phyloP scores from a whole-genome alignment of 2,113 vertebrate genomes.

The Mustelus asterias region DNA sequence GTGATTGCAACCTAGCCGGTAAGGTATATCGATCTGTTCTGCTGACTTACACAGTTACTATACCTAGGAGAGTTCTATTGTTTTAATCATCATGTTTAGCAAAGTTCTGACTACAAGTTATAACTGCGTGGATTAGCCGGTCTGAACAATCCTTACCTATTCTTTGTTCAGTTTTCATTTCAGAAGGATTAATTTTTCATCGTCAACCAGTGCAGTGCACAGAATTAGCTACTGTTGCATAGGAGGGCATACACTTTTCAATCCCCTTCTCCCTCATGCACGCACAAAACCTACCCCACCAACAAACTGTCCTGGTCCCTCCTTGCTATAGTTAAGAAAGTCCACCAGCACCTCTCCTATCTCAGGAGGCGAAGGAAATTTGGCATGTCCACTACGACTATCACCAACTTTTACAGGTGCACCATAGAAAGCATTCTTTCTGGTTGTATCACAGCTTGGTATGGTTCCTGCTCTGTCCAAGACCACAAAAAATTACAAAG shows the following conservation, averaged over 20 bases:
- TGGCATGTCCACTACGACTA: too few relatives aligned
- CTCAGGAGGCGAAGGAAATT: too few relatives aligned
- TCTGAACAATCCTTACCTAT: background rate
- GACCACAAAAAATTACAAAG: too few relatives aligned
- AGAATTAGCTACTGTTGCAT: too few relatives aligned
- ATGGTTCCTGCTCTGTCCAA: too few relatives aligned
- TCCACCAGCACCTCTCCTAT: too few relatives aligned
- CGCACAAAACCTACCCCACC: background rate
- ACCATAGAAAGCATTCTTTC: too few relatives aligned
- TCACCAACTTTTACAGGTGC: too few relatives aligned
- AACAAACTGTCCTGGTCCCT: too few relatives aligned
- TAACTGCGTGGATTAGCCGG: background rate
- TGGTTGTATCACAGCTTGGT: too few relatives aligned
- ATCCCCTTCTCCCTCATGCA: background rate
- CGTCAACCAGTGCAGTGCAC: background rate
- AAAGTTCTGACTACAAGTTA: background rate
- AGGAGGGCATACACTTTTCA: background rate
- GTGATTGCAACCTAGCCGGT: background rate
- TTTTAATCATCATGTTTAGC: conserved; percentile 12
- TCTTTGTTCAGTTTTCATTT: background rate
- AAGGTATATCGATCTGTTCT: conserved; percentile 11
- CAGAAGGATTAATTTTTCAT: background rate
- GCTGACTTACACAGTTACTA: background rate
- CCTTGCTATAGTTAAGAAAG: too few relatives aligned
- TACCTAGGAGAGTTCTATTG: background rate